Evolutionary conservation across 2,888 invertebrate genomes (phyloP).

Genomic region (Lasioglossum zephyrum): DNA sequence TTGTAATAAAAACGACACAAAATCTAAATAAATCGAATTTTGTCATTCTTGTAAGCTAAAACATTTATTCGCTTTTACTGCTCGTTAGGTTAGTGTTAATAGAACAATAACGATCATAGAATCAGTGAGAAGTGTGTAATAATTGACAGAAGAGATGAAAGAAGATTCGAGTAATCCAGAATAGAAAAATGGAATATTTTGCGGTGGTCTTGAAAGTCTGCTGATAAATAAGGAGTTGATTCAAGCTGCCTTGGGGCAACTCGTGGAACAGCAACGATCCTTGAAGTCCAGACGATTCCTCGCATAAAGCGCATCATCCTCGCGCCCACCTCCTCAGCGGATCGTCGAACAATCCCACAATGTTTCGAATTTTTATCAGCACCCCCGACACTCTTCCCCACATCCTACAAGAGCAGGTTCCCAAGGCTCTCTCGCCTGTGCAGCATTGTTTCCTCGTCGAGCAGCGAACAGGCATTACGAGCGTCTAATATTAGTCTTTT

Average conservation of each 20-base stretch:
- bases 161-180: not conserved
- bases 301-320: slow-evolving; percentile 3
- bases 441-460: slow-evolving; percentile 18
- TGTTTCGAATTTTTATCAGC: slow-evolving; percentile 17
- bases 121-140: not conserved
- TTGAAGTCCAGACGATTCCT: not conserved
- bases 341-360: slow-evolving; percentile 14
- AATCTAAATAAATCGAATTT: too few species aligned
- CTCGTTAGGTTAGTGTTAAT: too few species aligned
- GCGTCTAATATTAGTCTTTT: slow-evolving; percentile 54
- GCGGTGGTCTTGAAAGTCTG: not conserved
- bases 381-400: not conserved
- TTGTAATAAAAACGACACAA: too few species aligned
- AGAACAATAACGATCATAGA: too few species aligned
- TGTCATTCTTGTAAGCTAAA: too few species aligned
- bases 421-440: slow-evolving; percentile 3
- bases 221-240: not conserved
- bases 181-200: not conserved
- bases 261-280: not conserved
- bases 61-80: too few species aligned
- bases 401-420: not conserved
- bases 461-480: slow-evolving; percentile 39
- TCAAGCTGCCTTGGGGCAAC: not conserved
- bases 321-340: not conserved
- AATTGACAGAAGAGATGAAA: not conserved